Base-by-base conservation (phyloP, 2,888 invertebrate species). In the Spilarctia lutea region DNA sequence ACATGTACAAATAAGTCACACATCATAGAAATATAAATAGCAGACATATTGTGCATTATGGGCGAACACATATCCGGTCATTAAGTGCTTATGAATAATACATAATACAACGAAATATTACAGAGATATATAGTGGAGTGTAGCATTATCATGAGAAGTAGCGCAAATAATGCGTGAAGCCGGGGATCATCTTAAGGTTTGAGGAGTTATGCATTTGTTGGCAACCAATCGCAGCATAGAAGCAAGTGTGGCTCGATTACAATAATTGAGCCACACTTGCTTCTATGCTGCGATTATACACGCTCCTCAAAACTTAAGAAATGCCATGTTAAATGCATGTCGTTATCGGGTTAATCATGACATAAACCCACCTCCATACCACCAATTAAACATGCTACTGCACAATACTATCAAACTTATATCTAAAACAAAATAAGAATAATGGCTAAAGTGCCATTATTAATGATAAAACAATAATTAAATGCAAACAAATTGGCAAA, bases 311-410 rank as follows among this genome's bases (percentile, higher is more conserved):
- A 89, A 87, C 88, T 90, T 87, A 90, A 86, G 86, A 85, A 79
- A 80, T 81, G 83, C 81, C 85, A 85, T 90, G 91, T 93, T 93
- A 92, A 90, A 90, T 88, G 90, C 88, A 83, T 77, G 74, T 81
- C 81, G 72, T 82, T 79, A 80, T 78, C 81, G 87, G 92, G 93
- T 94, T 94, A 94, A 92, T 91, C 85, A 93, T 91, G 85, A 93
- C 94, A 95, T 95, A 94, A 95, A 95, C 95, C 95, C 95, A 95
- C 94, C 94, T 90, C 94, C 92, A 85, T 89, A 91, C 92, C 92
- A 93, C 91, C 89, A 89, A 80, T 77, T 83, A 72, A 88, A 86
- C 92, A 93, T 94, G 93, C 93, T 85, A 88, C 90, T 92, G 92
- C 92, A 91, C 77, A 84, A 85, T 78, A 78, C 60, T 73, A 76